Evolutionary conservation across 35 echinoderm and acorn worm genomes (phyloP).

Genomic region (Strongylocentrotus purpuratus): DNA sequence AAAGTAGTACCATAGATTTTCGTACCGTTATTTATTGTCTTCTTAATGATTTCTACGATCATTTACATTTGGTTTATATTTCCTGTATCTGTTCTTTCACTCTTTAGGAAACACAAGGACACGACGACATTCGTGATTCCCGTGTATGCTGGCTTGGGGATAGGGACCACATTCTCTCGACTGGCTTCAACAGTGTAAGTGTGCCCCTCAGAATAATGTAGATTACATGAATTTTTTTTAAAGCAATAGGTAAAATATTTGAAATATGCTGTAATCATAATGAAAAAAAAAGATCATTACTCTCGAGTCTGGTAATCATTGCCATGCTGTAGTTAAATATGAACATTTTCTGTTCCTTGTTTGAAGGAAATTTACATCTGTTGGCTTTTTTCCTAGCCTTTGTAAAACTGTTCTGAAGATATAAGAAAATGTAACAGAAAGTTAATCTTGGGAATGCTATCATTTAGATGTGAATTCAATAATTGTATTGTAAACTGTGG

Average conservation of each 20-base stretch:
- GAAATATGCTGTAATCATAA: neutral
- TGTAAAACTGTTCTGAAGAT: neutral
- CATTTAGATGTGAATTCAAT: no score
- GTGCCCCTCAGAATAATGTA: neutral
- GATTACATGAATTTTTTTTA: no score
- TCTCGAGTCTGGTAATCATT: neutral
- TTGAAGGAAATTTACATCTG: neutral
- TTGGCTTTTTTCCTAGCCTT: neutral
- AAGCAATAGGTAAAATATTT: neutral
- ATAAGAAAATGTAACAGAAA: neutral
- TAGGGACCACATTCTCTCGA: constrained; percentile 76
- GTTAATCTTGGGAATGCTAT: no score
- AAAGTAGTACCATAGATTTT: no score
- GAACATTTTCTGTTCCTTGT: neutral
- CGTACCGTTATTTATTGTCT: neutral
- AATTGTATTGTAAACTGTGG: no score
- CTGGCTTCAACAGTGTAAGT: constrained; percentile 82
- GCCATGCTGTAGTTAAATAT: neutral
- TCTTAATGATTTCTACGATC: neutral
- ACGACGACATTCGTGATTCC: constrained; percentile 84
- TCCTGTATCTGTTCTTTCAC: constrained; percentile 15
- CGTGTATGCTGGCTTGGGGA: constrained; percentile 93
- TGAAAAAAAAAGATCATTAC: neutral
- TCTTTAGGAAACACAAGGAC: constrained; percentile 79
- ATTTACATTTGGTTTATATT: neutral